These are phyloP conservation scores for Apamea anceps DNA, from an alignment of 2,888 invertebrate genomes.

Conservation along the genomic window DNA sequence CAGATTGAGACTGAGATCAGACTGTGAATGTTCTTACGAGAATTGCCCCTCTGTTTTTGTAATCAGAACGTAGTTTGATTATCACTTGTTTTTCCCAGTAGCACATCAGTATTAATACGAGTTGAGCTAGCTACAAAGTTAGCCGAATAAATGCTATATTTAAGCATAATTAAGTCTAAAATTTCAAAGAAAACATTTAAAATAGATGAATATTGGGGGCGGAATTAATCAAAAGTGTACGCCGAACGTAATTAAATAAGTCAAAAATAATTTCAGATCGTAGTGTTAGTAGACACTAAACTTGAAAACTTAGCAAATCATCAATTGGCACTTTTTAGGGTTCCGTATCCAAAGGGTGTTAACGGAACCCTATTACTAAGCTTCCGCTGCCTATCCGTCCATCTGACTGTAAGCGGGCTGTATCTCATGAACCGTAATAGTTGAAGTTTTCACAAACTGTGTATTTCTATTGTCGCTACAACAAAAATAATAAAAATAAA, in stretches of 20 bases:
- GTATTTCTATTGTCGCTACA: too few species aligned
- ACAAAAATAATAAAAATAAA: too few species aligned
- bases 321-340: not conserved
- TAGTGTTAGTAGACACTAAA: not conserved
- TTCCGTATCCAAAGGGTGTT: too few species aligned
- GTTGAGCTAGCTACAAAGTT: not conserved
- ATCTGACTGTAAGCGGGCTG: too few species aligned
- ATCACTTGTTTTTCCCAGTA: not conserved
- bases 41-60: not conserved
- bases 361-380: too few species aligned
- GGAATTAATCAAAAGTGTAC: not conserved
- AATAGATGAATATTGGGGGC: not conserved
- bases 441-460: too few species aligned
- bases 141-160: not conserved
- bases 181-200: not conserved
- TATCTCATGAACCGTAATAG: too few species aligned
- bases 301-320: not conserved
- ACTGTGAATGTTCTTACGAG: too few species aligned
- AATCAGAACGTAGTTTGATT: not conserved
- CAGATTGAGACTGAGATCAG: too few species aligned
- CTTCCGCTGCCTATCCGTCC: too few species aligned
- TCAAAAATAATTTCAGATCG: not conserved
- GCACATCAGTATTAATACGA: not conserved
- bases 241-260: not conserved
- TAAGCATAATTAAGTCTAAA: too few species aligned